A percentile compares a stretch with the other conserved stretches of the same genome.
Evolutionary conservation across 2,113 vertebrate species (phyloP).

Genomic region (Heptranchias perlo): DNA sequence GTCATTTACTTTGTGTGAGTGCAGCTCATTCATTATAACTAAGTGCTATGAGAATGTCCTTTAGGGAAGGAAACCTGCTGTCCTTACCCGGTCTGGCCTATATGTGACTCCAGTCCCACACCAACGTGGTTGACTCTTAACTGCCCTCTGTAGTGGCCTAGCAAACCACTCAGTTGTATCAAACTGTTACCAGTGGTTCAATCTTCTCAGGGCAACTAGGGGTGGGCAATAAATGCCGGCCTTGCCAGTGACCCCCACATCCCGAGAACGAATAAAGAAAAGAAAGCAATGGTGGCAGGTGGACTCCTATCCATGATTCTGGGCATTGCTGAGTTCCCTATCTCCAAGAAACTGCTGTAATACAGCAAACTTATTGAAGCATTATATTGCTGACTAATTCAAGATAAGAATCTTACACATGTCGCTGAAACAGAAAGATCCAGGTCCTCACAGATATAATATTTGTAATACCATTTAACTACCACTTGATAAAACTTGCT

Average conservation of each 20-base stretch:
- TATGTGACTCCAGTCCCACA: neutral
- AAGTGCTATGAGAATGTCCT: neutral
- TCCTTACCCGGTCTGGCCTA: neutral
- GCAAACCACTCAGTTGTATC: neutral
- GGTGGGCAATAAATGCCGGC: too few relatives aligned
- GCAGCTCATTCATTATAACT: neutral
- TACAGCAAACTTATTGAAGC: neutral
- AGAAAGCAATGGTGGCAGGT: neutral
- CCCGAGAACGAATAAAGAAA: neutral
- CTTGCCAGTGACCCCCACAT: neutral
- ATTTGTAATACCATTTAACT: neutral
- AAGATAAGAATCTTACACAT: neutral
- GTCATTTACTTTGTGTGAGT: neutral
- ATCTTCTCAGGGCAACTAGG: too few relatives aligned
- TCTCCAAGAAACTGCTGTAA: neutral
- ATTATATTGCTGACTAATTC: neutral
- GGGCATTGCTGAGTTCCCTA: neutral
- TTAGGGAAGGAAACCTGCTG: neutral
- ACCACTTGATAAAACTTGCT: neutral
- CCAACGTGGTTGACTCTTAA: neutral
- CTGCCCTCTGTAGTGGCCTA: neutral
- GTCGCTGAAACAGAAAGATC: neutral
- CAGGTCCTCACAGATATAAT: neutral
- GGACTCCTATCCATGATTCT: neutral
- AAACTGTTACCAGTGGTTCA: neutral